These are phyloP conservation scores for Anolis carolinensis DNA, from an alignment of 2,113 vertebrate species.

Conservation along the genomic window DNA sequence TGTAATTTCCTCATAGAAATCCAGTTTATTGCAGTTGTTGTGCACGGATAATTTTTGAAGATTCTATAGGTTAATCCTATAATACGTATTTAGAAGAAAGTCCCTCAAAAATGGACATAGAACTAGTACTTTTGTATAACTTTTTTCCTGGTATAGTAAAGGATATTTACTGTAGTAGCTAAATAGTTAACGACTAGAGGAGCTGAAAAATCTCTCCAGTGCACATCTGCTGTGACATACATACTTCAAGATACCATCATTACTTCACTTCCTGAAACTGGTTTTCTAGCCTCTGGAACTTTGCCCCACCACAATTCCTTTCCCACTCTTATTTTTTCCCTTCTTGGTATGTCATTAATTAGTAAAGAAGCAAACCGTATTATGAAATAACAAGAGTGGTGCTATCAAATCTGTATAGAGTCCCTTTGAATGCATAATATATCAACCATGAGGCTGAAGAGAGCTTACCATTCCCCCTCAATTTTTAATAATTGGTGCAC, in stretches of 20 bases:
- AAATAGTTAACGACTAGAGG: neutral
- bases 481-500: no score
- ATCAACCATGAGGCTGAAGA: no score
- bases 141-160: neutral
- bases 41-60: neutral
- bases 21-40: neutral
- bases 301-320: neutral
- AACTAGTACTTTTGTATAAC: neutral
- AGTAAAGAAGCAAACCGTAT: neutral
- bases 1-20: neutral
- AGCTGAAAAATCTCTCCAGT: neutral
- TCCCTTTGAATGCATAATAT: neutral
- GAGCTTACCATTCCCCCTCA: neutral
- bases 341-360: neutral
- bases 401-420: neutral
- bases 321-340: neutral
- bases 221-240: neutral
- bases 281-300: neutral
- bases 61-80: neutral
- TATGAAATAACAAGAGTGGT: neutral
- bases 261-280: neutral
- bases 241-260: neutral
- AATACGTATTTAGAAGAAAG: neutral
- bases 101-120: neutral
- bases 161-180: neutral